Evolutionary conservation across 64 coral and sea anemone genomes (phyloP).

Genomic region (Platygyra sinensis): DNA sequence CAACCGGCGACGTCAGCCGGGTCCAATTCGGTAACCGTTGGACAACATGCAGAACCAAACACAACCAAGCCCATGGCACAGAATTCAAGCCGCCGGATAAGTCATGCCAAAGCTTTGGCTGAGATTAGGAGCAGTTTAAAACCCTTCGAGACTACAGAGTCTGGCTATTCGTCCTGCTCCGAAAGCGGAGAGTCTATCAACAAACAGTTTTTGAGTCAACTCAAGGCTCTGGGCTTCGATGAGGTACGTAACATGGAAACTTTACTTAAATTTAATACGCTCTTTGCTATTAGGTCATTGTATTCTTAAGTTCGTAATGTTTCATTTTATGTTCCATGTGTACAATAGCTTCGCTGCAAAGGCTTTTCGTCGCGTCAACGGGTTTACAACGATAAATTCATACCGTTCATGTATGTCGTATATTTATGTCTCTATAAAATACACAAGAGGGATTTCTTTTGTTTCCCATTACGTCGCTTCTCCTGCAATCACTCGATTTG

Average conservation of each 20-base stretch:
- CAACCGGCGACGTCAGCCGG: background rate
- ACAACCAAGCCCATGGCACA: conserved; percentile 6
- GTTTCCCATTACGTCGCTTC: background rate
- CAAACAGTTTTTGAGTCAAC: conserved; percentile 73
- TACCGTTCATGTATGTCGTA: background rate
- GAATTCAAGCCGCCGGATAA: conserved; percentile 56
- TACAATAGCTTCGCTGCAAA: background rate
- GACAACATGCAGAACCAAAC: conserved; percentile 23
- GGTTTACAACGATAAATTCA: background rate
- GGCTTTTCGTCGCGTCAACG: background rate
- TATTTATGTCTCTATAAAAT: background rate
- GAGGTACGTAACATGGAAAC: conserved; percentile 59
- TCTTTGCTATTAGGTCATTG: too few species aligned
- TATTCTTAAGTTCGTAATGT: background rate
- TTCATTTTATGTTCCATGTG: background rate
- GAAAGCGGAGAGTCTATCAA: conserved; percentile 68
- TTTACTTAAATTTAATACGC: background rate
- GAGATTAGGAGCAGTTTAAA: conserved; percentile 84
- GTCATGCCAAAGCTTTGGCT: conserved; percentile 71
- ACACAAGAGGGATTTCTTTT: background rate
- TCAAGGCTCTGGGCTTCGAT: conserved; percentile 69
- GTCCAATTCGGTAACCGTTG: conserved; percentile 3
- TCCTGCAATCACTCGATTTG: background rate
- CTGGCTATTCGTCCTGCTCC: conserved; percentile 89
- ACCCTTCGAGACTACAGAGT: conserved; percentile 76